Evolutionary conservation across 2,113 vertebrate species (phyloP).

Genomic region (Lepus timidus): DNA sequence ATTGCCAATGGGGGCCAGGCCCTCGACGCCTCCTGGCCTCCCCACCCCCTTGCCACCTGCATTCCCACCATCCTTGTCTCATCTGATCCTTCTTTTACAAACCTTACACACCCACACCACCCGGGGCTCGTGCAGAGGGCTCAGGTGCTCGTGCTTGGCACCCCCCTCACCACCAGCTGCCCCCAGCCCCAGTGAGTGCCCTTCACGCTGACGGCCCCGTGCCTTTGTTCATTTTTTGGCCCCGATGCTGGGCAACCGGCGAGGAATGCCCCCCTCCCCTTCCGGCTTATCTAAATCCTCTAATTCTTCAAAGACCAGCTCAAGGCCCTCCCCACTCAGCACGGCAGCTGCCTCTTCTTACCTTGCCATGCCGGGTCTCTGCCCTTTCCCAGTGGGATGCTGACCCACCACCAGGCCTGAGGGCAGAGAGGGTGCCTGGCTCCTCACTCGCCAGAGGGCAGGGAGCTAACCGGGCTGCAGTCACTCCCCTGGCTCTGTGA

Average conservation of each 20-base stretch:
- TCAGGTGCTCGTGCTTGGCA: not conserved
- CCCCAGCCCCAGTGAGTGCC: conserved; percentile 20
- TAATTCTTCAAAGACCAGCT: conserved; percentile 83
- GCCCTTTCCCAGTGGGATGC: not conserved
- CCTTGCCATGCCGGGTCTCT: conserved; percentile 21
- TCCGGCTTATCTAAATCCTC: conserved; percentile 84
- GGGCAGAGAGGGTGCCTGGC: not conserved
- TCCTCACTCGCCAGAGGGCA: not conserved
- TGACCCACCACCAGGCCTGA: not conserved
- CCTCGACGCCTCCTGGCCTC: not conserved
- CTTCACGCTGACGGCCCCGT: not conserved
- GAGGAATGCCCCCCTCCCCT: conserved; percentile 79
- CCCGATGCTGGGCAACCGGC: conserved; percentile 69
- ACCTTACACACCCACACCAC: not conserved
- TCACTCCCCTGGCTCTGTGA: not conserved
- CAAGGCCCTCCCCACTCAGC: conserved; percentile 54
- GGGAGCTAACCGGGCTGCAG: no score
- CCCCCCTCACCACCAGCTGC: not conserved
- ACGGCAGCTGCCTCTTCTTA: conserved; percentile 42
- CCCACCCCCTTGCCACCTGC: not conserved
- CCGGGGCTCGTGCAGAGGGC: not conserved
- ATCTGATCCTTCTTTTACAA: not conserved
- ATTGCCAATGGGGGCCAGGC: not conserved
- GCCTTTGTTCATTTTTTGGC: conserved; percentile 80
- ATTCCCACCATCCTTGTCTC: not conserved